Conservation (phyloP, 2,888 invertebrate genomes). For the Xanthorhoe designata region DNA sequence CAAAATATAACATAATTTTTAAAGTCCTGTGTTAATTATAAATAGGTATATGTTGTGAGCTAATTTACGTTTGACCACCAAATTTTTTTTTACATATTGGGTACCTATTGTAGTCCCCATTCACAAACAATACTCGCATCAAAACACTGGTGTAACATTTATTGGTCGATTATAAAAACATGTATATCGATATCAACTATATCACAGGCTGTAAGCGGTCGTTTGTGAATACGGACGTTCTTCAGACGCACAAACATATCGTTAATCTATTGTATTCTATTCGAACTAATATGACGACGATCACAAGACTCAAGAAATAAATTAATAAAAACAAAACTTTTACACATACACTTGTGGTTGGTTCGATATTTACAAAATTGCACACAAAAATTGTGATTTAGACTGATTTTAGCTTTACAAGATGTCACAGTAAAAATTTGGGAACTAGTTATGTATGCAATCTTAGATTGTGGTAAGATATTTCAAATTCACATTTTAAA, state of each 20-base stretch:
- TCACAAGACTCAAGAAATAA: conserved; percentile 30
- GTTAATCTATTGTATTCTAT: conserved; percentile 24
- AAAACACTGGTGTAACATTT: neutral
- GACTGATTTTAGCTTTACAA: conserved; percentile 12
- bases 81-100: neutral
- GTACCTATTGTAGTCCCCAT: neutral
- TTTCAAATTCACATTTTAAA: no score
- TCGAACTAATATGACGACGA: conserved; percentile 18
- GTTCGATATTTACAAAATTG: conserved; percentile 27
- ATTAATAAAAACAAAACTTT: conserved; percentile 24
- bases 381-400: conserved; percentile 22
- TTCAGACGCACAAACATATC: conserved; percentile 30
- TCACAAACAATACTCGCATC: neutral
- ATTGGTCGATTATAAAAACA: conserved; percentile 4
- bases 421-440: neutral
- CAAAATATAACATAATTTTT: no score
- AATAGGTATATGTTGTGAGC: no score
- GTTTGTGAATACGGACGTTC: conserved; percentile 13
- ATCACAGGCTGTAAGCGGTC: neutral
- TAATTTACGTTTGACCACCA: no score
- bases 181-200: neutral
- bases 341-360: conserved; percentile 21
- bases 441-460: neutral
- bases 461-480: no score
- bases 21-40: no score